Evolutionary conservation across 1,140 invertebrate species (phyloP), one percentile per base, ranked within the genome.

Genomic region (Trachymyrmex cornetzi): DNA sequence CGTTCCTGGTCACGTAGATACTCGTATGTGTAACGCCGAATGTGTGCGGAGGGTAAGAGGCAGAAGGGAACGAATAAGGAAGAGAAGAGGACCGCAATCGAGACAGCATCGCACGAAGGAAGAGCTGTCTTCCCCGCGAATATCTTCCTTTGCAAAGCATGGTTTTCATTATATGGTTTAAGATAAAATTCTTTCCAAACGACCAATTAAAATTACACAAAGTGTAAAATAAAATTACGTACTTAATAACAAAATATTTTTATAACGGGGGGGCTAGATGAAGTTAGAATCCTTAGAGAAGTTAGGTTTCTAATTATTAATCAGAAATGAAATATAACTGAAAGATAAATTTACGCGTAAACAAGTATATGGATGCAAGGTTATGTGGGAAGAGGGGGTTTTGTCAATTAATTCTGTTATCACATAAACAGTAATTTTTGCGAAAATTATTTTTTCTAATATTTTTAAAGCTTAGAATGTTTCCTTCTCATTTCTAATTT

Each of bases 1-100:
- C 90, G 90, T 90, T 92, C 89, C 64, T 81, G 79, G 50, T 79
- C 90, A 72, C 48, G 53, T 66, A 79, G 72, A 9, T 74, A n/a
- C 69, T 59, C 77, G 77, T 82, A 87, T 81, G 81, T 77, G 71
- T 82, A 89, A 88, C 81, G 48, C 55, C 27, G 61, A 34, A 69
- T 69, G 57, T 85, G 66, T 14, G 24, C n/a, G 44, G 57, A 53
- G 64, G 44, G 55, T 4, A 44, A 61, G 74, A 85, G 44, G 30
- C 34, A 63, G 19, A 77, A 64, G 53, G 30, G 34, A 72, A 57
- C n/a, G 57, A 24, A 63, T 9, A 24, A 16, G 22, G 27, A 61
- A 6, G 22, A 27, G 30, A 16, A 14, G 19, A 67, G 59, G 6
- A 1, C 14, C n/a, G 53, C 19, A 22, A 24, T 48, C 14, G 19